phyloP scores from a whole-genome alignment of 2,888 invertebrate species.

The Gibbula magus region DNA sequence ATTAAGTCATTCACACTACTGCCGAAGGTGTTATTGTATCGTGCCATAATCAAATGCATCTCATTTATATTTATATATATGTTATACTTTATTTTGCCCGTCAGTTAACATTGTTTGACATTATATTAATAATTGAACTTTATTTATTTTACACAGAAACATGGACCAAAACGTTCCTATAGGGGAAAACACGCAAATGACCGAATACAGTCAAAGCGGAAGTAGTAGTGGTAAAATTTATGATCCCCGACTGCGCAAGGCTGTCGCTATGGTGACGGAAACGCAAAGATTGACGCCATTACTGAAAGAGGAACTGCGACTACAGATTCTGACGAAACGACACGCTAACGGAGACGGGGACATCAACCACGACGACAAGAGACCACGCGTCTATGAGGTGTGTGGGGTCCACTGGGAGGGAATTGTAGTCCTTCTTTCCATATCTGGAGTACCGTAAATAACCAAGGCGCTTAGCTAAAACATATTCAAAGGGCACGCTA shows the following conservation, averaged over 20 bases:
- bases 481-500: too few relatives aligned
- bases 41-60: too few relatives aligned
- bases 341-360: constrained; percentile 32
- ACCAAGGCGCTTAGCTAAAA: too few relatives aligned
- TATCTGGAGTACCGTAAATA: background rate
- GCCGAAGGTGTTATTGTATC: too few relatives aligned
- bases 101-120: background rate
- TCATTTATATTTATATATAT: too few relatives aligned
- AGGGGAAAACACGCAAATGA: background rate
- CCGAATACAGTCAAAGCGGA: constrained; percentile 1
- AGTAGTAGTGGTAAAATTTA: background rate
- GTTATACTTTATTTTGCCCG: background rate
- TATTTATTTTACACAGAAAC: background rate
- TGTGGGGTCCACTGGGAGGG: too few relatives aligned
- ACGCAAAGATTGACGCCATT: constrained; percentile 26
- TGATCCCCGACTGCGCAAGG: background rate
- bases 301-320: constrained; percentile 32
- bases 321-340: constrained; percentile 30
- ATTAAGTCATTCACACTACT: too few relatives aligned
- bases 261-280: constrained; percentile 11
- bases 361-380: background rate
- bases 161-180: background rate
- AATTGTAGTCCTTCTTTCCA: background rate
- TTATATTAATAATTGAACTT: background rate
- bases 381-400: background rate